These are phyloP conservation scores for Sebastiscus tertius DNA, from an alignment of 2,797 vertebrate genomes.

Conservation along the genomic window DNA sequence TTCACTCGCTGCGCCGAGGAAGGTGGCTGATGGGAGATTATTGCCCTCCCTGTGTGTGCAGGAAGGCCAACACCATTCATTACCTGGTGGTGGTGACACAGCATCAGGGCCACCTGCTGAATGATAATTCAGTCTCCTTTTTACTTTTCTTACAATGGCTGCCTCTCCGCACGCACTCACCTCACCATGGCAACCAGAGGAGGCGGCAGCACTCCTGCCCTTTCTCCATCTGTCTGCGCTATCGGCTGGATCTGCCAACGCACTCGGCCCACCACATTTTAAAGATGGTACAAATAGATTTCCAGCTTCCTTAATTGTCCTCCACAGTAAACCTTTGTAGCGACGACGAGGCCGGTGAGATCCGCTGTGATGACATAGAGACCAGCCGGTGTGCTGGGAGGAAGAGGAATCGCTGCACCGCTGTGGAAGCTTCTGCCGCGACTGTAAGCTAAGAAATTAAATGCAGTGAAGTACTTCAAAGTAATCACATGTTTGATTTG, in stretches of 20 bases:
- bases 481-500: not conserved
- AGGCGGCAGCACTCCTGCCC: conserved; percentile 31
- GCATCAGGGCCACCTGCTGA: conserved; percentile 45
- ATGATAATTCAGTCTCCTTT: conserved; percentile 62
- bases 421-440: not conserved
- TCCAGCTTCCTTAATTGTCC: conserved; percentile 34
- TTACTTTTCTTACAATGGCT: conserved; percentile 45
- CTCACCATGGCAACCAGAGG: conserved; percentile 72
- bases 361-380: not conserved
- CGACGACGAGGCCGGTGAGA: not conserved
- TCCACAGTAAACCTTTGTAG: not conserved
- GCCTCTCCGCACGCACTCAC: conserved; percentile 17
- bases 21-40: conserved; percentile 53
- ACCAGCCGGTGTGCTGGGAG: not conserved
- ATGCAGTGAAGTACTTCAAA: not conserved
- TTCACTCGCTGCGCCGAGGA: conserved; percentile 32
- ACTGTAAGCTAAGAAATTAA: not conserved
- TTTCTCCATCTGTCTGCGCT: conserved; percentile 39
- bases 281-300: conserved; percentile 26
- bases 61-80: conserved; percentile 52
- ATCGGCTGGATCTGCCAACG: conserved; percentile 23
- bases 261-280: conserved; percentile 14
- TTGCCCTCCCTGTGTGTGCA: conserved; percentile 38
- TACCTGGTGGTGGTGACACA: conserved; percentile 46
- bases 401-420: not conserved